phyloP scores from a whole-genome alignment of 2,888 invertebrate species.

The Cataglyphis altisquamis region DNA sequence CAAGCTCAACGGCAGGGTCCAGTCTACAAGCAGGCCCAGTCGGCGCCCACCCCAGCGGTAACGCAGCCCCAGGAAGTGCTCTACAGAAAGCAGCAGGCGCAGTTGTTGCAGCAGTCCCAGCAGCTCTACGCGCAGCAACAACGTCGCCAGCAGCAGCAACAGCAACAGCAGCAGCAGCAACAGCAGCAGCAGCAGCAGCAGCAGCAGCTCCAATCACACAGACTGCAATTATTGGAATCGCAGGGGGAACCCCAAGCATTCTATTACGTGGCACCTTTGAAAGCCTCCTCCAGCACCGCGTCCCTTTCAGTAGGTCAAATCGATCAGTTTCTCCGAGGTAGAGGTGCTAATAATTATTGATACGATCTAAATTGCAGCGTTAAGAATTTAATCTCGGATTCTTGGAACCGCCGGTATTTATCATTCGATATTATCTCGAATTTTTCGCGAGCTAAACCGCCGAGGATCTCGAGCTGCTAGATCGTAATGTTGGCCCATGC shows the following conservation, averaged over 20 bases:
- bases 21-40: conserved; percentile 80
- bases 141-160: conserved; percentile 90
- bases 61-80: conserved; percentile 83
- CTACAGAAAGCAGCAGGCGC: conserved; percentile 89
- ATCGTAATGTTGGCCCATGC: conserved; percentile 33
- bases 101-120: conserved; percentile 89
- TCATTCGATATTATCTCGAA: conserved; percentile 37
- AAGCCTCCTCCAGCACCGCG: conserved; percentile 83
- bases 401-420: conserved; percentile 38
- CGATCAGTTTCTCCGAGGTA: conserved; percentile 91
- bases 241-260: conserved; percentile 83
- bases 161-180: conserved; percentile 86
- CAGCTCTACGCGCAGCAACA: conserved; percentile 90
- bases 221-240: conserved; percentile 85
- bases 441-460: conserved; percentile 7
- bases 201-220: conserved; percentile 78
- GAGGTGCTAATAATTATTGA: conserved; percentile 63
- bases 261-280: conserved; percentile 85
- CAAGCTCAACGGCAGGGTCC: conserved; percentile 70
- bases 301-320: conserved; percentile 91
- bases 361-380: conserved; percentile 4
- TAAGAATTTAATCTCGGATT: conserved; percentile 3
- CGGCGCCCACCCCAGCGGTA: conserved; percentile 81
- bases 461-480: conserved; percentile 22
- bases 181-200: conserved; percentile 90